These are phyloP conservation scores for Coccyzus lansbergi DNA, from an alignment of 2,797 vertebrate species.

Conservation along the genomic window DNA sequence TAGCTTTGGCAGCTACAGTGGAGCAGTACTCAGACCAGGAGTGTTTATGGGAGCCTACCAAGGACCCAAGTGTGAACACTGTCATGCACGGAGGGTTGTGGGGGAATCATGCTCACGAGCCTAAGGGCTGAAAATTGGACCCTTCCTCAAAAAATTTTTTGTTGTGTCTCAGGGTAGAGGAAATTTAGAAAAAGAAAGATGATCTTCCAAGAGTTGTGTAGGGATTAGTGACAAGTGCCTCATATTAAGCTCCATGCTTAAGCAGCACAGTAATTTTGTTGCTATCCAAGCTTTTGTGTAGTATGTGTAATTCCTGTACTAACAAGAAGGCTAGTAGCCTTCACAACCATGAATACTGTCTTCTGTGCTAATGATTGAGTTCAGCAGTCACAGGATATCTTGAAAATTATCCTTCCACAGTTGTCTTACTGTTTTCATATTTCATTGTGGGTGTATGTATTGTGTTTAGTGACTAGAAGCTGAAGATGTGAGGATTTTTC, in stretches of 20 bases:
- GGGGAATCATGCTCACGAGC: background rate
- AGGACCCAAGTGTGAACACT: background rate
- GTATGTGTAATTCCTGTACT: background rate
- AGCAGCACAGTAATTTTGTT: background rate
- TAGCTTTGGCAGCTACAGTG: background rate
- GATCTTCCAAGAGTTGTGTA: background rate
- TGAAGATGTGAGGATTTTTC: background rate
- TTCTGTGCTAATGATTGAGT: background rate
- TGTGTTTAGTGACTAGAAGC: background rate
- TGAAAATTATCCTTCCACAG: background rate
- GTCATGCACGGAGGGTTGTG: fast-evolving
- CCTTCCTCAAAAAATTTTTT: fast-evolving
- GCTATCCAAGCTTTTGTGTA: background rate
- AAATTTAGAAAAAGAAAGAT: background rate
- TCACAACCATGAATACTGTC: background rate
- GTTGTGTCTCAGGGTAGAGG: background rate
- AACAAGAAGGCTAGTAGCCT: background rate
- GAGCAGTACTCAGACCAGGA: background rate
- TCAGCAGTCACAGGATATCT: background rate
- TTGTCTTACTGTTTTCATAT: background rate
- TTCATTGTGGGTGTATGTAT: background rate
- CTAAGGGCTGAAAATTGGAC: background rate
- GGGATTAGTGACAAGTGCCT: background rate
- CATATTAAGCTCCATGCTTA: background rate
- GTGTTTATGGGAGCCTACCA: background rate